Percentiles rank a stretch among this genome's conserved stretches.
These are phyloP conservation scores for Daptonema setosum DNA, from an alignment of 2,888 invertebrate species.

Conservation along the genomic window DNA sequence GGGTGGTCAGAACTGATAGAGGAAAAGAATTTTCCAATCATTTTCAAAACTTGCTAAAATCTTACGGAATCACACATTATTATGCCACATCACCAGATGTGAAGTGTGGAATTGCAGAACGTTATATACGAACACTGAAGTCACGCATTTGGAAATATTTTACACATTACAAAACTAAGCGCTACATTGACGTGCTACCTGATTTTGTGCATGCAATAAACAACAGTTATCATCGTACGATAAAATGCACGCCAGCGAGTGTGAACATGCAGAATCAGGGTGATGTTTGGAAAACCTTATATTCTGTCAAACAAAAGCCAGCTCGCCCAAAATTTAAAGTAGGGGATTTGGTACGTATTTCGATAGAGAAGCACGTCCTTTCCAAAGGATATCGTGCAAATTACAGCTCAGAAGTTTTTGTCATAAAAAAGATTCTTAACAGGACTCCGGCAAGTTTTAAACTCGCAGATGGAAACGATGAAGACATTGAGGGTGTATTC, in stretches of 20 bases:
- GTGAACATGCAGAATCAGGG: background rate
- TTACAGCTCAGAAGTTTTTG: background rate
- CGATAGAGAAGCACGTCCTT: background rate
- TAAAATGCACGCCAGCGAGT: background rate
- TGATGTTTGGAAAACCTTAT: background rate
- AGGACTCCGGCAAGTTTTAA: background rate
- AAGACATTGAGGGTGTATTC: background rate
- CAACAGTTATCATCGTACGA: background rate
- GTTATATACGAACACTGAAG: background rate
- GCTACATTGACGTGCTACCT: background rate
- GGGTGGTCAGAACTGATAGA: background rate
- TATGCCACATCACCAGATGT: background rate
- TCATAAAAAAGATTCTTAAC: background rate
- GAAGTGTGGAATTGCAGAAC: background rate
- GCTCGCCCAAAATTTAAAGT: background rate
- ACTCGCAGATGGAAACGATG: background rate
- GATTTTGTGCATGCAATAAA: background rate
- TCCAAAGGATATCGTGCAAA: constrained; percentile 3
- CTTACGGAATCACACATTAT: background rate
- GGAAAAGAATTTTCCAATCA: background rate
- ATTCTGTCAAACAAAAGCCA: background rate
- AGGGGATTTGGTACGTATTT: constrained; percentile 1
- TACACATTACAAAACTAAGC: background rate
- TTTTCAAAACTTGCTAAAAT: background rate
- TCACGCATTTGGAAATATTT: background rate